phyloP scores from a whole-genome alignment of 2,113 vertebrate species.

The Periophthalmus modestus region DNA sequence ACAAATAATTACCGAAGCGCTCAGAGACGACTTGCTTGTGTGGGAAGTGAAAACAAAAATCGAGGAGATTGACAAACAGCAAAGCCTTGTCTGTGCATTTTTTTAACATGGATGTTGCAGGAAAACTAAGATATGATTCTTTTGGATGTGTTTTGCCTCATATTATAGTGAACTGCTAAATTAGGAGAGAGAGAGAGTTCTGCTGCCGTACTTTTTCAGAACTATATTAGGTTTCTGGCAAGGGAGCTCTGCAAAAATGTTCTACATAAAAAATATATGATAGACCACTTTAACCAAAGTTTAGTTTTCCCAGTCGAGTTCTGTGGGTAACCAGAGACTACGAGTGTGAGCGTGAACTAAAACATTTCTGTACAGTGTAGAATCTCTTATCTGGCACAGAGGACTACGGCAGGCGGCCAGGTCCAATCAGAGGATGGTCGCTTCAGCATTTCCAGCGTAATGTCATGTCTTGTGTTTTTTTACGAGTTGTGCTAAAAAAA shows the following conservation, averaged over 20 bases:
- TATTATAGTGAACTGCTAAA: not conserved
- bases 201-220: not conserved
- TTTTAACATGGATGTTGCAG: constrained; percentile 7
- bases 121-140: constrained; percentile 9
- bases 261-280: not conserved
- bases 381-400: too few relatives aligned
- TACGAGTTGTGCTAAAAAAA: too few relatives aligned
- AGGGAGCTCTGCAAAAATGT: not conserved
- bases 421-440: too few relatives aligned
- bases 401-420: too few relatives aligned
- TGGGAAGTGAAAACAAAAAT: constrained; percentile 55
- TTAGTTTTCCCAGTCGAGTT: too few relatives aligned
- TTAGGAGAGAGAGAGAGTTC: not conserved
- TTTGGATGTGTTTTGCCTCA: constrained; percentile 6
- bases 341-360: too few relatives aligned
- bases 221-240: not conserved
- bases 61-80: constrained; percentile 42
- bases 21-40: constrained; percentile 50
- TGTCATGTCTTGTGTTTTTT: too few relatives aligned
- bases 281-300: not conserved
- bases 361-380: too few relatives aligned
- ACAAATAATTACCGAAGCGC: constrained; percentile 73
- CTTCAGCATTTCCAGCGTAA: too few relatives aligned
- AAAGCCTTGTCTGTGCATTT: constrained; percentile 38
- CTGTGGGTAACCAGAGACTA: too few relatives aligned